Evolutionary conservation across 2,113 vertebrate species (phyloP).

Genomic region (Callaeas wilsoni): DNA sequence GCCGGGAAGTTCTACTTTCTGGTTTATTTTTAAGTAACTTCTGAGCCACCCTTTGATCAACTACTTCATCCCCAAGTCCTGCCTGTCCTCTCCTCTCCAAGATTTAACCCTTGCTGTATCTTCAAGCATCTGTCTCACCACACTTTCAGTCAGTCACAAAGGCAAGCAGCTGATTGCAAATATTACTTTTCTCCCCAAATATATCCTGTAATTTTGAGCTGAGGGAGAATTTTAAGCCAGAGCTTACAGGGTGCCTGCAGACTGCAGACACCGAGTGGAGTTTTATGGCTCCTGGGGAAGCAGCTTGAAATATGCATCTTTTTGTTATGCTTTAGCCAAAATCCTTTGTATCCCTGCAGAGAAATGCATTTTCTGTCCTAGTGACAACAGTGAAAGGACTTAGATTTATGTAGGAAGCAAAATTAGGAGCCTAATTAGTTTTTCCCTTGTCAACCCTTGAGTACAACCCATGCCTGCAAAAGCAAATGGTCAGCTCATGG

Average conservation of each 20-base stretch:
- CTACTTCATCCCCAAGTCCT: neutral
- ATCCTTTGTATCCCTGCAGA: neutral
- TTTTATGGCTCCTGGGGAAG: neutral
- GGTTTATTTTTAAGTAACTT: constrained; percentile 59
- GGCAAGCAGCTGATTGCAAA: neutral
- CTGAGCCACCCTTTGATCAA: constrained; percentile 45
- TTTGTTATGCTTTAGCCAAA: neutral
- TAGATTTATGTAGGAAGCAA: neutral
- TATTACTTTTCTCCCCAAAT: neutral
- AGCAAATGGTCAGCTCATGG: neutral
- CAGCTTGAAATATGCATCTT: neutral
- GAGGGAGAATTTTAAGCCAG: neutral
- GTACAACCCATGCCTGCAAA: neutral
- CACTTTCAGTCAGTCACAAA: neutral
- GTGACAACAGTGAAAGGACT: neutral
- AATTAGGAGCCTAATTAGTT: neutral
- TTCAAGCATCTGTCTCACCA: neutral
- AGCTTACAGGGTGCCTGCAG: neutral
- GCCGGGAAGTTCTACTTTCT: constrained; percentile 46
- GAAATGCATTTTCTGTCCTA: neutral
- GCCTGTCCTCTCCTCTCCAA: neutral
- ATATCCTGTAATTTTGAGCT: neutral
- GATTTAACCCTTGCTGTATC: constrained; percentile 13
- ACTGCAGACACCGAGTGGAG: neutral
- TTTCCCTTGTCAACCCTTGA: neutral